Base-by-base conservation (phyloP, 2,113 vertebrate genomes). In the Albula goreensis region DNA sequence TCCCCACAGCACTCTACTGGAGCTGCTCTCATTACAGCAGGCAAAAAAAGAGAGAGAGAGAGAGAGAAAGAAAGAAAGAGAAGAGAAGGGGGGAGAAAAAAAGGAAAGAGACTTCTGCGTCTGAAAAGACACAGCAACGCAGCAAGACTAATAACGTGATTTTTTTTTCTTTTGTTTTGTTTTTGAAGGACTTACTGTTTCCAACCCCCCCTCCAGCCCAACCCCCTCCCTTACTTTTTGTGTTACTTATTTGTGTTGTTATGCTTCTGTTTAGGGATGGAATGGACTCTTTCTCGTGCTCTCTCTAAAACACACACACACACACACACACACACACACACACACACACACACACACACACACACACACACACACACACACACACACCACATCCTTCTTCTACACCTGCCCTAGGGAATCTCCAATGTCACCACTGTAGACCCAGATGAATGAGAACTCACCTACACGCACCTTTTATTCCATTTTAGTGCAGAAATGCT, bases 391-490 rank as follows among this genome's bases (percentile, higher is more conserved):
- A 95, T 95, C 96, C 95, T 95, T 96, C 95, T 94, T 94, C 94
- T 94, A 96, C 95, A 94, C 94, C 83, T 93, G 95, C 95, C 96
- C 94, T 91, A 92, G 94, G 95, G 95, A 88, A 93, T 94, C 94
- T 96, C 96, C 94, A 93, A 95, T 96, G 96, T 97, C 96, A 95
- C 95, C 93, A 94, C 94, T 96, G 96, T 94, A 94, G 94, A 96
- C 92, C 93, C 89, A 94, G 96, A 97, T 97, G 96, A 95, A 96
- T 96, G 95, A 92, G 95, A 93, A 92, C 92, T 94, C 94, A 96
- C 92, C 96, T 96, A 95, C 94, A 95, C 17, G 60, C 95, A 96
- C 94, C 96, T 96, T 96, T 96, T 96, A 95, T 96, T 96, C 95
- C 94, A 92, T 96, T 95, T 96, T 94, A 94, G 94, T 94, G 93